phyloP scores from a whole-genome alignment of 2,888 invertebrate genomes.

The Notodonta dromedarius region DNA sequence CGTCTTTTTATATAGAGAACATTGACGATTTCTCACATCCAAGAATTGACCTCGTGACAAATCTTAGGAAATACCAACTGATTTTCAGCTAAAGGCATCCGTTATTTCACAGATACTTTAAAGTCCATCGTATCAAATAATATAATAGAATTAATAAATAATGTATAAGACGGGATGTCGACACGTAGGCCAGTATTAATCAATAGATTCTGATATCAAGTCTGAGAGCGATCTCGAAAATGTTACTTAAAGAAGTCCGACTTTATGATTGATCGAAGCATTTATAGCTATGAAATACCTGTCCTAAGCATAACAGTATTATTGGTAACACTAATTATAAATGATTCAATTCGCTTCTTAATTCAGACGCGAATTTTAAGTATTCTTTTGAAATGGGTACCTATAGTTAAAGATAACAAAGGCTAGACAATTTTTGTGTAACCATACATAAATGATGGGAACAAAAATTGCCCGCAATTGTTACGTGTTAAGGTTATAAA shows the following conservation, averaged over 20 bases:
- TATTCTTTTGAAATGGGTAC: neutral
- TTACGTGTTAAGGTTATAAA: conserved; percentile 24
- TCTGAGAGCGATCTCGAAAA: too few relatives aligned
- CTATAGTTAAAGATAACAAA: conserved; percentile 8
- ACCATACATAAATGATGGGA: conserved; percentile 50
- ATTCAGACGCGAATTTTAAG: neutral
- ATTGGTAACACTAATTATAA: neutral
- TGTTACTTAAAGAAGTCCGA: too few relatives aligned
- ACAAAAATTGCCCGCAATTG: conserved; percentile 33
- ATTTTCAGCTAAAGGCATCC: neutral
- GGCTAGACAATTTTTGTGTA: conserved; percentile 21
- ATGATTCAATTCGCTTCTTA: neutral
- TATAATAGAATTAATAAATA: too few relatives aligned
- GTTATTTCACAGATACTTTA: neutral
- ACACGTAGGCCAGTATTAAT: too few relatives aligned
- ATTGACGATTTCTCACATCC: neutral
- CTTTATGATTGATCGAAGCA: too few relatives aligned
- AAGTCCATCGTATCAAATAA: neutral
- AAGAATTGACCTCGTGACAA: conserved; percentile 1
- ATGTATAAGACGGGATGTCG: too few relatives aligned
- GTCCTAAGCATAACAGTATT: too few relatives aligned
- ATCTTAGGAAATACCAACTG: neutral
- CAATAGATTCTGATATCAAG: too few relatives aligned
- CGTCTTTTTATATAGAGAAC: neutral
- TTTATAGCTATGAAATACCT: too few relatives aligned